Conservation (phyloP, 2,113 vertebrate species). For the Lathamus discolor region DNA sequence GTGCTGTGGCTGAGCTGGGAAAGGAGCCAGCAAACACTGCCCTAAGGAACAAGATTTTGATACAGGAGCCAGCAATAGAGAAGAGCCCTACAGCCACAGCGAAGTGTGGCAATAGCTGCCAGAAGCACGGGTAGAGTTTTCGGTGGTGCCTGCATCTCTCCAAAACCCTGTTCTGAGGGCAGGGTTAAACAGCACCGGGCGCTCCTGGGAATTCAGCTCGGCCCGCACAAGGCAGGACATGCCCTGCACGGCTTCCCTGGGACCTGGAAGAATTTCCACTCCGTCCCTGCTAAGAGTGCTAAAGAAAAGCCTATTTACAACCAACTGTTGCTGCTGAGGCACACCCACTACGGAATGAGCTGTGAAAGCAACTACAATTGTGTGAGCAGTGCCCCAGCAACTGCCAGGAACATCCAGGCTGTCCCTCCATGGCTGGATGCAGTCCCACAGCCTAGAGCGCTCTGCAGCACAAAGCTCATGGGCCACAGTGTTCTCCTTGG, state of each 20-base stretch:
- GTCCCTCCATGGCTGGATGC: neutral
- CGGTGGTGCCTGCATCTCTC: neutral
- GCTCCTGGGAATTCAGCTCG: neutral
- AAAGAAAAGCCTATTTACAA: neutral
- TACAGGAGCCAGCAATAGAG: neutral
- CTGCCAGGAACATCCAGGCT: neutral
- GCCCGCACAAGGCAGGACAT: neutral
- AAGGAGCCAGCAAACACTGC: neutral
- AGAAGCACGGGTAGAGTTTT: accelerated
- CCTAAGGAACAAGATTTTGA: accelerated
- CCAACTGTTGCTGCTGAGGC: neutral
- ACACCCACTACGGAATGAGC: accelerated
- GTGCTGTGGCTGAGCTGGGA: neutral
- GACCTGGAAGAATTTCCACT: neutral
- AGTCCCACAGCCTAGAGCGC: neutral
- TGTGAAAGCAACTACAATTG: neutral
- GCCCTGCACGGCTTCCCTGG: neutral
- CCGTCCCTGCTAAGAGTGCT: accelerated
- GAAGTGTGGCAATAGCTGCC: accelerated
- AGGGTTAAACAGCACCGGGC: neutral
- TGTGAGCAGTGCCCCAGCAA: neutral
- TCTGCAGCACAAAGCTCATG: neutral
- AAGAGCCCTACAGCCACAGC: neutral
- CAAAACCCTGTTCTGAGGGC: accelerated
- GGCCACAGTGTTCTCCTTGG: neutral